Evolutionary conservation across 2,113 vertebrate genomes (phyloP).

Genomic region (Isurus oxyrinchus): DNA sequence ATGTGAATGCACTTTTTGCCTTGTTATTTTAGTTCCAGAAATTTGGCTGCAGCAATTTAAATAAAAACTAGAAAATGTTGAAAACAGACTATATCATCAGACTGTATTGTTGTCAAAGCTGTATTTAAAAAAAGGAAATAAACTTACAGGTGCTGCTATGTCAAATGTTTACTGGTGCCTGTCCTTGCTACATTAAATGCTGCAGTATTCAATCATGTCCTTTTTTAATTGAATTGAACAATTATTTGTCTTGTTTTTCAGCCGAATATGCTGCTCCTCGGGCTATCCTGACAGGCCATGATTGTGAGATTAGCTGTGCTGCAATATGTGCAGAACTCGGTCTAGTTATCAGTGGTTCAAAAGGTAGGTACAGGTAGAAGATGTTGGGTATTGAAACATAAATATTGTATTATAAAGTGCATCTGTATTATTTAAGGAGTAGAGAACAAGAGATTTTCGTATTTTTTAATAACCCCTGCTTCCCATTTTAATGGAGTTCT

Average conservation of each 20-base stretch:
- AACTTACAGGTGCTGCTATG: background rate
- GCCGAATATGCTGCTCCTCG: slow-evolving; percentile 80
- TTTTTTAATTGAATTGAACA: slow-evolving; percentile 1
- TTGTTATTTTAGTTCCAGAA: background rate
- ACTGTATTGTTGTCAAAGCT: background rate
- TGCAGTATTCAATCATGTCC: background rate
- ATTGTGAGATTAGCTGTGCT: slow-evolving; percentile 87
- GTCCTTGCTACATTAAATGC: background rate
- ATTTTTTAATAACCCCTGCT: background rate
- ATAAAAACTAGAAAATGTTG: background rate
- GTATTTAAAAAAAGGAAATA: background rate
- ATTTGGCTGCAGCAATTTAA: background rate
- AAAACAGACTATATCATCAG: background rate
- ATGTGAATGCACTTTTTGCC: background rate
- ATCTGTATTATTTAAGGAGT: background rate
- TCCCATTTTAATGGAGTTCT: background rate
- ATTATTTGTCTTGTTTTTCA: slow-evolving; percentile 45
- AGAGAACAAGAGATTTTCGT: background rate
- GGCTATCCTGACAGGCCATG: slow-evolving; percentile 86
- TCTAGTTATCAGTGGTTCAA: slow-evolving; percentile 88
- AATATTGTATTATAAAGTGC: background rate
- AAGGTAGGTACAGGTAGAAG: slow-evolving; percentile 61
- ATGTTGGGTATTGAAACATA: slow-evolving; percentile 2
- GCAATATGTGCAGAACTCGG: slow-evolving; percentile 90
- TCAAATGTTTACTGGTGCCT: background rate